A percentile compares a stretch with the other conserved stretches of the same genome.
phyloP scores from a whole-genome alignment of 2,888 invertebrate species.

The Tenthredo notha region DNA sequence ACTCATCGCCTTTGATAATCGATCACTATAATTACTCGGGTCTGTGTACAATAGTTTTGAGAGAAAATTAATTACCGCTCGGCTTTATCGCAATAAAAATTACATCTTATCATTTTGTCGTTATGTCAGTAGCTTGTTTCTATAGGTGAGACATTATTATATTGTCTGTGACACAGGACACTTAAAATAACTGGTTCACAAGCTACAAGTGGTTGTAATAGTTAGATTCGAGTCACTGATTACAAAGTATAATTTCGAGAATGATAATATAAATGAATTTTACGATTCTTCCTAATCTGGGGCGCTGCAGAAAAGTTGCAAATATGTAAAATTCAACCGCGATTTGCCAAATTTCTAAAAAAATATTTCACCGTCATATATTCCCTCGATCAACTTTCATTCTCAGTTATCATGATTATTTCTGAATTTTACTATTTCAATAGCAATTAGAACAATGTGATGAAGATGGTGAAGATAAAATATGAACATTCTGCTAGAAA shows the following conservation, averaged over 20 bases:
- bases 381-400: not conserved
- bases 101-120: not conserved
- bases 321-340: not conserved
- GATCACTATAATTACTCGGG: not conserved
- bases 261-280: not conserved
- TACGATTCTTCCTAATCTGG: not conserved
- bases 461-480: not conserved
- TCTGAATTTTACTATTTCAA: not conserved
- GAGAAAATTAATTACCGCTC: not conserved
- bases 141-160: not conserved
- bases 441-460: not conserved
- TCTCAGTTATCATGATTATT: not conserved
- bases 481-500: not conserved
- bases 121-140: not conserved
- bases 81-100: not conserved
- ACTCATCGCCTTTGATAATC: not conserved
- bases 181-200: not conserved
- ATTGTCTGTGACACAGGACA: not conserved
- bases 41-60: not conserved
- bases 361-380: not conserved
- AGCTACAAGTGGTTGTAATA: slow-evolving; percentile 42
- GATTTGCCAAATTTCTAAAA: not conserved
- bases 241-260: not conserved
- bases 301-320: not conserved
- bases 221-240: slow-evolving; percentile 12